Evolutionary conservation across 1,140 invertebrate species (phyloP), one percentile per base, ranked within the genome.

Genomic region (Drosophila neocordata): DNA sequence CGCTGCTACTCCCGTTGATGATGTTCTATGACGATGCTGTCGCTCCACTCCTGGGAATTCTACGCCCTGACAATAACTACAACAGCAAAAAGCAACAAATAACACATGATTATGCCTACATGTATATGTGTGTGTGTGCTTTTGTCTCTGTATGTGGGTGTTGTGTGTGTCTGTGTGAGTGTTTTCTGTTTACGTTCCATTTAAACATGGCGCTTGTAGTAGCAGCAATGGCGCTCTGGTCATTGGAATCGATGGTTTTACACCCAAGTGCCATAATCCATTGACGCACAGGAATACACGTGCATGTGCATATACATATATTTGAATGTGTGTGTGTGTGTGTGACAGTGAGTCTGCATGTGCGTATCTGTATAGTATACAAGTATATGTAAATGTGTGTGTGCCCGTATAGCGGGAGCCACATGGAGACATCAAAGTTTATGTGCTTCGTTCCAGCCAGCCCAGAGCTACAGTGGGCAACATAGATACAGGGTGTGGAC

Each of bases 251-350:
- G 80, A 90, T 83, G 78, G 75, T 71, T 89, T 79, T 88, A 87
- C 90, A 91, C 90, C 90, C 90, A 91, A 89, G 90, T 91, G 90
- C 90, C 90, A 91, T 91, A 90, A 90, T 89, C 85, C 83, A 88
- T 81, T 81, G 79, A 81, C 89, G 73, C 89, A 82, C 77, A 89
- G 85, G 85, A 91, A 91, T 91, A 89, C 56, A 41, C 63, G 63
- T 37, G 53, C 67, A 58, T 62, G 64, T 55, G 31, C 44, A 80
- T 65, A 74, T 61, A 60, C 38, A 62, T 48, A 18, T 65, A n/a
- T 38, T 34, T 27, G 8, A 53, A 35, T 44, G 35, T 58, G 53
- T 67, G 66, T 72, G 53, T 73, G 64, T 82, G 72, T 37, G 65
- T 62, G 67, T 77, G 55, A n/a, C n/a, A n/a, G n/a, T n/a, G n/a